Percentiles rank a stretch among this genome's conserved stretches.
phyloP scores from a whole-genome alignment of 2,888 invertebrate species.

The Conomelus anceps region DNA sequence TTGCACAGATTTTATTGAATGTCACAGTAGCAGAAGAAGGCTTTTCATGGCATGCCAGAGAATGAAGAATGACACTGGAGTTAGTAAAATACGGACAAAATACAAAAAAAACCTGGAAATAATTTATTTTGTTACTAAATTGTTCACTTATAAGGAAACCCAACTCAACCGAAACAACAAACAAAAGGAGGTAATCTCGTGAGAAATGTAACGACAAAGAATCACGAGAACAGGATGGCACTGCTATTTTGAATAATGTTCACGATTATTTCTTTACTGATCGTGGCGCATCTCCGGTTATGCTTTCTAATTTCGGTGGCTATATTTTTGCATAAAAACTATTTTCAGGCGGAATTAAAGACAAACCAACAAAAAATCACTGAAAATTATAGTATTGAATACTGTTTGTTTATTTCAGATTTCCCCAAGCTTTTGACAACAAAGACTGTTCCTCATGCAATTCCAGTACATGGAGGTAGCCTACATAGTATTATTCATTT shows the following conservation, averaged over 20 bases:
- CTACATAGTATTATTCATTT: no score
- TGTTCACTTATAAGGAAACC: background rate
- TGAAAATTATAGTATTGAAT: no score
- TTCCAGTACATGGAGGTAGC: no score
- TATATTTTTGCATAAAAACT: background rate
- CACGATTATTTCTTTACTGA: background rate
- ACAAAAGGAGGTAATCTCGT: background rate
- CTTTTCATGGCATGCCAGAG: no score
- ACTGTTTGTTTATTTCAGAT: no score
- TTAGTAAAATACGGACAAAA: background rate
- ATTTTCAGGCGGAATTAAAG: no score
- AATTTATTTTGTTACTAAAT: background rate
- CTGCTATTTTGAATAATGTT: background rate
- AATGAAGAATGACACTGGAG: no score
- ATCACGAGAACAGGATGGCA: background rate
- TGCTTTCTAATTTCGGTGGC: background rate
- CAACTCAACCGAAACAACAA: background rate
- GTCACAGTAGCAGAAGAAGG: no score
- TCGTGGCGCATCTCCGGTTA: background rate
- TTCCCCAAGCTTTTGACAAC: no score
- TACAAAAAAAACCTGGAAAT: background rate
- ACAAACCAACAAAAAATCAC: no score
- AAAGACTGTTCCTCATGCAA: no score
- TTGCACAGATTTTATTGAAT: no score
- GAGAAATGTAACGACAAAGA: background rate